Conservation (phyloP, 2,797 vertebrate species). For the Enteromius unitaeniatus region DNA sequence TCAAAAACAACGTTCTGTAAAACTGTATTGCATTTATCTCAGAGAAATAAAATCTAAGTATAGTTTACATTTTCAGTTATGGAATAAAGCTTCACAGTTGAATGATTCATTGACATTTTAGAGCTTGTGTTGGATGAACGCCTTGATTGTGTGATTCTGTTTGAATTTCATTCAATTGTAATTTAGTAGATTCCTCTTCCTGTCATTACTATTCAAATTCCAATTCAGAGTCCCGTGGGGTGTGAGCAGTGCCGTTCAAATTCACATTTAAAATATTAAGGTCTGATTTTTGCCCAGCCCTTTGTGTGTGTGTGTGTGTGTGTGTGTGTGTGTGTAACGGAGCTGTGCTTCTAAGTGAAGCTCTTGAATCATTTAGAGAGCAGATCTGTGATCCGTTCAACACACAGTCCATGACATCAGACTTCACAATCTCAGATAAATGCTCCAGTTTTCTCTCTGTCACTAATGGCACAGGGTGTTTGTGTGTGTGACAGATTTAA, state of each 20-base stretch:
- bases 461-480: not conserved
- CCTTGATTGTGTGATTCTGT: not conserved
- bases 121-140: not conserved
- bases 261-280: no score
- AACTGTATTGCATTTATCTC: not conserved
- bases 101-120: not conserved
- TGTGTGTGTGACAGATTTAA: constrained; percentile 38
- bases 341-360: constrained; percentile 11
- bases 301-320: constrained; percentile 1
- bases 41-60: not conserved
- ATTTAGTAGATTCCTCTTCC: not conserved
- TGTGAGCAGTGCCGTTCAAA: not conserved
- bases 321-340: not conserved
- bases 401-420: constrained; percentile 26
- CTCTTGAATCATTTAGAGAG: constrained; percentile 54
- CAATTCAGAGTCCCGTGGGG: not conserved
- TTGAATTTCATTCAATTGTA: not conserved
- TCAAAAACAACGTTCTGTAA: not conserved
- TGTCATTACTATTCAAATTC: not conserved
- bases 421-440: constrained; percentile 8
- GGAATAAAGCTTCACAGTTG: not conserved
- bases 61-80: not conserved
- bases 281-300: no score
- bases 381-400: constrained; percentile 35
- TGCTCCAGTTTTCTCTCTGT: not conserved